These are phyloP conservation scores for Nesogale talazaci DNA, from an alignment of 2,113 vertebrate species.

Conservation along the genomic window DNA sequence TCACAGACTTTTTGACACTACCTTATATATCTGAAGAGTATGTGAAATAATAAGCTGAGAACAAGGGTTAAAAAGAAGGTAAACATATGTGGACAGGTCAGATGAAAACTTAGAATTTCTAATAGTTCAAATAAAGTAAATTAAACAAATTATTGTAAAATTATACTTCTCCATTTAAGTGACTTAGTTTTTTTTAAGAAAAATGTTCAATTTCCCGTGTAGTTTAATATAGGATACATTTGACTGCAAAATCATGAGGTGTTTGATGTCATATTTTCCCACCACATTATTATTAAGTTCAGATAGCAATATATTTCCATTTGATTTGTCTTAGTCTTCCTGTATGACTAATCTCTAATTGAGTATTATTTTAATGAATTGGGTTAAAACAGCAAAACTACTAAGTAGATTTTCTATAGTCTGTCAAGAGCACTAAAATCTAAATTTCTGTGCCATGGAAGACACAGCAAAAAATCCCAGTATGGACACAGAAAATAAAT, in stretches of 20 bases:
- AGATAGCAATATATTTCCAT: background rate
- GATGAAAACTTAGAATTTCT: background rate
- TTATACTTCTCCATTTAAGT: background rate
- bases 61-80: background rate
- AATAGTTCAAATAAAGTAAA: background rate
- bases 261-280: background rate
- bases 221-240: background rate
- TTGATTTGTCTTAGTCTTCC: background rate
- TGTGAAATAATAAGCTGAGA: background rate
- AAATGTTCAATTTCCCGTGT: background rate
- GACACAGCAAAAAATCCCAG: background rate
- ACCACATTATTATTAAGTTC: background rate
- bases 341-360: constrained; percentile 19
- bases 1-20: too few relatives aligned
- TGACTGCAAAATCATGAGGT: constrained; percentile 19
- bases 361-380: constrained; percentile 6
- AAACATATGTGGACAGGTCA: background rate
- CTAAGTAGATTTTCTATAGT: background rate
- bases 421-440: background rate
- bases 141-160: constrained; percentile 20
- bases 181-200: constrained; percentile 29
- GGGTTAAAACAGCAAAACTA: background rate
- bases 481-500: background rate
- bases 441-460: constrained; percentile 8
- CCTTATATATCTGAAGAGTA: background rate